phyloP scores from a whole-genome alignment of 2,113 vertebrate genomes.

The Strix aluco region DNA sequence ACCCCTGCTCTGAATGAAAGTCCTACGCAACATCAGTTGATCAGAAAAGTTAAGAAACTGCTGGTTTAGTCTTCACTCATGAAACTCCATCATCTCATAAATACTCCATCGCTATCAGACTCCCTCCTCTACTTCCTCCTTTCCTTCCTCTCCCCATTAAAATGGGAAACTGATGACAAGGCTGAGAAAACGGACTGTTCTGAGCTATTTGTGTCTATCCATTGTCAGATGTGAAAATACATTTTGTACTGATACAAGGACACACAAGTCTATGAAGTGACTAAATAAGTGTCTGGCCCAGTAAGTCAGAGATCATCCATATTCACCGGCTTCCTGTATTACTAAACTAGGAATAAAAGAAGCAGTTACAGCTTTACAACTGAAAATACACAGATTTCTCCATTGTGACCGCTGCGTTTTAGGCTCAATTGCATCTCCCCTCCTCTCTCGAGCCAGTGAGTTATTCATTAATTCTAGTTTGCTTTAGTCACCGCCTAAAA shows the following conservation, averaged over 20 bases:
- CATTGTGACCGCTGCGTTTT: not conserved
- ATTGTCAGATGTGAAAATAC: conserved; percentile 12
- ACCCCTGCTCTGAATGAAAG: not conserved
- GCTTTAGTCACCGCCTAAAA: conserved; percentile 69
- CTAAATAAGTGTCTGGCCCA: not conserved
- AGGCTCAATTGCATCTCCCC: not conserved
- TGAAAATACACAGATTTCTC: conserved; percentile 15
- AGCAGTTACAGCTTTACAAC: conserved; percentile 4
- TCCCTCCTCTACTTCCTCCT: not conserved
- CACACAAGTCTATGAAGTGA: not conserved
- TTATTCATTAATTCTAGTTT: conserved; percentile 80
- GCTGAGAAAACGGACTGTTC: not conserved
- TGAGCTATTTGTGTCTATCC: not conserved
- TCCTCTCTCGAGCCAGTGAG: conserved; percentile 44
- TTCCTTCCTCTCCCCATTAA: not conserved
- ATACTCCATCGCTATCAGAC: not conserved
- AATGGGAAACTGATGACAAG: not conserved
- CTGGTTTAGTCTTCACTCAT: not conserved
- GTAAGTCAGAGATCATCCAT: not conserved
- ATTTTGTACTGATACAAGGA: not conserved
- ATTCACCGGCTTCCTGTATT: not conserved
- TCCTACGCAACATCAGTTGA: not conserved
- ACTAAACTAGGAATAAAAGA: not conserved
- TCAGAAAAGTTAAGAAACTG: not conserved
- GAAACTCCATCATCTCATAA: not conserved